Base-by-base conservation (phyloP, 2,113 vertebrate species). In the Regulus satrapa region DNA sequence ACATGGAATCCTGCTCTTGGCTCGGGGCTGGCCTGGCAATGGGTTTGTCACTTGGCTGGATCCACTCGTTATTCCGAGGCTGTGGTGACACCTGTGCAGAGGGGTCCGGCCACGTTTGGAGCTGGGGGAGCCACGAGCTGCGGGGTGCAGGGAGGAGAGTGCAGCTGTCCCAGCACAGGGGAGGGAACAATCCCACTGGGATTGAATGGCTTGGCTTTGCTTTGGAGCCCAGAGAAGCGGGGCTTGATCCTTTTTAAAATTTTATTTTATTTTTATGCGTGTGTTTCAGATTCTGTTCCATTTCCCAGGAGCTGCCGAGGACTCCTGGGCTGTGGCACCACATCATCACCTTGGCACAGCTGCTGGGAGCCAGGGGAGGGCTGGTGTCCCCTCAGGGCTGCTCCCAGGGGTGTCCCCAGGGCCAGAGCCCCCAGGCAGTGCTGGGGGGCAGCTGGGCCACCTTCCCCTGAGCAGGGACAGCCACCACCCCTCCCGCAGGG, bases 181-280 rank as follows among this genome's bases (percentile, higher is more conserved):
- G 16, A 72, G 13, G n/a, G 3, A 10, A 41, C 41, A 64, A 7
- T 25, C 19, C 45, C 43, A 5, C 4, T 5, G 31, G 28, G 36
- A 2, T 8, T 20, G 20, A 6, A 4, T 5, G 12, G 14, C 23
- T 51, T 52, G 55, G 48, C 26, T 71, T 43, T 71, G 17, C 58
- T 75, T 38, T 10, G 5, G 38, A 83, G 46, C 68, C 32, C 59
- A 28, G 18, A 76, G 12, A 23, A 19, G 12, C 10, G 10, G 16
- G 36, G 7, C 0, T 2, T 14, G 43, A 43, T n/a, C 16, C 26
- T 21, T 63, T n/a, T n/a, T n/a, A n/a, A n/a, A n/a, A n/a, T n/a
- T n/a, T n/a, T n/a, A n/a, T n/a, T n/a, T n/a, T n/a, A n/a, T n/a
- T n/a, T n/a, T n/a, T n/a, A n/a, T 21, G 24, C 1, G 2, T 26